These are phyloP conservation scores for Keiferia lycopersicella DNA, from an alignment of 2,888 invertebrate species.

Conservation along the genomic window DNA sequence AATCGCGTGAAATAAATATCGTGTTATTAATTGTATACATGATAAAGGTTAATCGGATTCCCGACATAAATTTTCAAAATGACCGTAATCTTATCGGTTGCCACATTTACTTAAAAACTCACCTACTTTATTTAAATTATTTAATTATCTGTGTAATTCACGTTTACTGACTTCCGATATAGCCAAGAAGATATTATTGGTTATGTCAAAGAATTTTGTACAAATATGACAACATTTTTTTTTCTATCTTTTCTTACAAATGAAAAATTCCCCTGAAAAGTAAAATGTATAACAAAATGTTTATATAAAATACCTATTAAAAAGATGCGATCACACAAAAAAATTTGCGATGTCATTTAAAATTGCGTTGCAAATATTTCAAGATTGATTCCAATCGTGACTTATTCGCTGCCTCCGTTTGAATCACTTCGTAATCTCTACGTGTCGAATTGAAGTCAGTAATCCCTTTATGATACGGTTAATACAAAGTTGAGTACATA, in stretches of 20 bases:
- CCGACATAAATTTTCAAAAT: slow-evolving; percentile 14
- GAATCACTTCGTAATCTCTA: slow-evolving; percentile 14
- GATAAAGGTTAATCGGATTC: slow-evolving; percentile 25
- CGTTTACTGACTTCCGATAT: neutral
- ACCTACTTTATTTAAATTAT: neutral
- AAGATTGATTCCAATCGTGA: slow-evolving; percentile 2
- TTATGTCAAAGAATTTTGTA: too few species aligned
- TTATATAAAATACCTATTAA: too few species aligned
- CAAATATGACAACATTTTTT: too few species aligned
- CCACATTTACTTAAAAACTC: neutral
- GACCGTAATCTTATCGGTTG: neutral
- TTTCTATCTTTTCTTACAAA: too few species aligned
- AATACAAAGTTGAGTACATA: slow-evolving; percentile 3
- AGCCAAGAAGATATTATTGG: too few species aligned
- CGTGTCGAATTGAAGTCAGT: slow-evolving; percentile 2
- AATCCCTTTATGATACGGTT: slow-evolving; percentile 13
- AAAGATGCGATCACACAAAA: too few species aligned
- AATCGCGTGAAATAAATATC: neutral
- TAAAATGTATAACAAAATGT: too few species aligned
- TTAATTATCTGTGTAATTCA: neutral
- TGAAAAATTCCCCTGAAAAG: too few species aligned
- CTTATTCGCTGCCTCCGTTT: neutral
- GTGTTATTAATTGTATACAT: neutral
- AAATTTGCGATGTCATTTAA: neutral
- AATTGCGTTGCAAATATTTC: neutral